These are phyloP conservation scores for Saturnia pavonia DNA, from an alignment of 2,888 invertebrate species.

Conservation along the genomic window DNA sequence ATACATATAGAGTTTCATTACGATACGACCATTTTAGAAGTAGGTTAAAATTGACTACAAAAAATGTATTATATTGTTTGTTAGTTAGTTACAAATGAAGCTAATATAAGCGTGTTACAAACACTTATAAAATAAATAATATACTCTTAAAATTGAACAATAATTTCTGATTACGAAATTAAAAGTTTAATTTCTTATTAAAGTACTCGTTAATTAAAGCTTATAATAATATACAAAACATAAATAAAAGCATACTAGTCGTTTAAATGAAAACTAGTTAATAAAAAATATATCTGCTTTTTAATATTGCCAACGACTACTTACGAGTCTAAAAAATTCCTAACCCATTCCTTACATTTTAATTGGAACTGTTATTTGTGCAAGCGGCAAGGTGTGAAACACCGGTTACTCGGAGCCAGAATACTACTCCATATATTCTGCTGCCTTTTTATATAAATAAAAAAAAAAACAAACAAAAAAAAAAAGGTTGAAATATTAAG, in stretches of 20 bases:
- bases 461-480: conserved; percentile 21
- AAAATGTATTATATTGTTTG: no score
- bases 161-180: no score
- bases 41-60: no score
- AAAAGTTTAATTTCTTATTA: no score
- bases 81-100: no score
- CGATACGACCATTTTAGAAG: no score
- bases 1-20: no score
- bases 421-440: conserved; percentile 28
- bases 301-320: not conserved
- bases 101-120: no score
- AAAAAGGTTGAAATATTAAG: conserved; percentile 18
- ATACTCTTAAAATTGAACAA: no score
- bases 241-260: not conserved
- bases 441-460: conserved; percentile 27
- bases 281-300: not conserved
- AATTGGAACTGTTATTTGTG: conserved; percentile 58
- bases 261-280: not conserved
- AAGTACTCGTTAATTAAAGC: no score
- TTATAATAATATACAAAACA: not conserved
- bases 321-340: conserved; percentile 47
- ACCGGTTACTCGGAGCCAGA: conserved; percentile 35
- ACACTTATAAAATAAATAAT: no score
- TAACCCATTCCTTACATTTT: conserved; percentile 38
- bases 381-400: conserved; percentile 61